Percentiles rank a stretch among this genome's conserved stretches.
These are phyloP conservation scores for Troides oblongomaculatus DNA, from an alignment of 2,888 invertebrate genomes.

Conservation along the genomic window DNA sequence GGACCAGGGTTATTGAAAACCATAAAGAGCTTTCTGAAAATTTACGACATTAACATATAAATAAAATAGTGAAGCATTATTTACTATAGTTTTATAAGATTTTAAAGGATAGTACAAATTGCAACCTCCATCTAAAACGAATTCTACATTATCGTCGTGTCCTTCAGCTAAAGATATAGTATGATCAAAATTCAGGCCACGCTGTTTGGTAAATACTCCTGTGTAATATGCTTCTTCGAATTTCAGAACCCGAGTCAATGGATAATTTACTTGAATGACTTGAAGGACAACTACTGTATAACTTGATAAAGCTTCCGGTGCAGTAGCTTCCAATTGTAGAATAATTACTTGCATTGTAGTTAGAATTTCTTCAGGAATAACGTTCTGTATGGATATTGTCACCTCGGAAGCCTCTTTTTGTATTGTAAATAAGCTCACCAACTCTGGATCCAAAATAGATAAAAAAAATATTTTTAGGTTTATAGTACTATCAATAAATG, in stretches of 20 bases:
- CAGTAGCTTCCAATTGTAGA: conserved; percentile 42
- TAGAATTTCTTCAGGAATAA: conserved; percentile 38
- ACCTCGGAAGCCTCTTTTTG: conserved; percentile 30
- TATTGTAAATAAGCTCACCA: conserved; percentile 36
- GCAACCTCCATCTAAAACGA: conserved; percentile 43
- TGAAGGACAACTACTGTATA: conserved; percentile 41
- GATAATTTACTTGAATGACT: conserved; percentile 24
- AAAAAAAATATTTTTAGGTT: no score
- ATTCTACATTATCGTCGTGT: conserved; percentile 37
- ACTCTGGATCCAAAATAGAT: conserved; percentile 31
- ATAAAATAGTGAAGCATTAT: no score
- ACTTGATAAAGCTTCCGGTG: conserved; percentile 37
- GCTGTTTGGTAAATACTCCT: conserved; percentile 38
- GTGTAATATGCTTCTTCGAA: conserved; percentile 41
- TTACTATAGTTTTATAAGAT: no score
- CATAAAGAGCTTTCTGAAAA: conserved; percentile 42
- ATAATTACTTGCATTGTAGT: conserved; percentile 38
- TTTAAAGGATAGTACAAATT: neutral
- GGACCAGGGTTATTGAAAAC: conserved; percentile 34
- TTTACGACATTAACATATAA: neutral
- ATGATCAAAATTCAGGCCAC: conserved; percentile 37
- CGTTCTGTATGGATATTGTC: conserved; percentile 32
- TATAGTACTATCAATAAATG: no score
- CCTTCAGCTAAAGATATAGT: conserved; percentile 39
- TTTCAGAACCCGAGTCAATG: conserved; percentile 16